Evolutionary conservation across 2,888 invertebrate genomes (phyloP).

Genomic region (Willowsia nigromaculata): DNA sequence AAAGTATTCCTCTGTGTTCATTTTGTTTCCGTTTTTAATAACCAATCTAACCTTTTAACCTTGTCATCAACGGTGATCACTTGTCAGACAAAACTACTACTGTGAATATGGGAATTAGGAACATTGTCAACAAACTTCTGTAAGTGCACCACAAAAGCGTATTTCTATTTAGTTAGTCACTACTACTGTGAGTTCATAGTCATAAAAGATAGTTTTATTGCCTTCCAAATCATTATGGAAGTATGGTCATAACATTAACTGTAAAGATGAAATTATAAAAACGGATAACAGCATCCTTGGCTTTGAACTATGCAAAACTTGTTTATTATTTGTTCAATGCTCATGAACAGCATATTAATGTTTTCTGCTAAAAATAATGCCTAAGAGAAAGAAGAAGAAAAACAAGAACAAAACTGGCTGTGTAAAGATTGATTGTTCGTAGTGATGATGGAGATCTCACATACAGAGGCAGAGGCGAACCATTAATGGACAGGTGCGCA

Average conservation of each 20-base stretch:
- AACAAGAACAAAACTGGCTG: background rate
- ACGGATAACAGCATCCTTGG: slow-evolving; percentile 5
- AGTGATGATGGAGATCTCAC: background rate
- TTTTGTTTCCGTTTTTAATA: background rate
- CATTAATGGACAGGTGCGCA: slow-evolving; percentile 20
- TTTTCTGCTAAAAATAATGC: slow-evolving; percentile 17
- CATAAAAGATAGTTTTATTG: background rate
- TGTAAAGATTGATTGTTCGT: background rate
- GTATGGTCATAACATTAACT: background rate
- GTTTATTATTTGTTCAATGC: slow-evolving; percentile 30
- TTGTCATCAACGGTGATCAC: background rate
- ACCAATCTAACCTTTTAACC: background rate
- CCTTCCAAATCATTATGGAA: background rate
- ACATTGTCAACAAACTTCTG: slow-evolving; percentile 49
- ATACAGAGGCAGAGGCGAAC: background rate
- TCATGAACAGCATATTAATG: background rate
- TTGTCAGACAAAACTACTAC: background rate
- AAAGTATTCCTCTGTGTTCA: slow-evolving; percentile 21
- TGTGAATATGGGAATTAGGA: slow-evolving; percentile 58
- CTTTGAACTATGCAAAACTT: slow-evolving; percentile 37
- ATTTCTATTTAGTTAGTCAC: background rate
- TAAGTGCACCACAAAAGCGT: slow-evolving; percentile 15
- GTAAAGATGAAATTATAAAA: background rate
- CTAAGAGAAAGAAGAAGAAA: background rate
- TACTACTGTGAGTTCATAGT: background rate